These are phyloP conservation scores for Taurulus bubalis DNA, from an alignment of 2,113 vertebrate genomes.

Conservation along the genomic window DNA sequence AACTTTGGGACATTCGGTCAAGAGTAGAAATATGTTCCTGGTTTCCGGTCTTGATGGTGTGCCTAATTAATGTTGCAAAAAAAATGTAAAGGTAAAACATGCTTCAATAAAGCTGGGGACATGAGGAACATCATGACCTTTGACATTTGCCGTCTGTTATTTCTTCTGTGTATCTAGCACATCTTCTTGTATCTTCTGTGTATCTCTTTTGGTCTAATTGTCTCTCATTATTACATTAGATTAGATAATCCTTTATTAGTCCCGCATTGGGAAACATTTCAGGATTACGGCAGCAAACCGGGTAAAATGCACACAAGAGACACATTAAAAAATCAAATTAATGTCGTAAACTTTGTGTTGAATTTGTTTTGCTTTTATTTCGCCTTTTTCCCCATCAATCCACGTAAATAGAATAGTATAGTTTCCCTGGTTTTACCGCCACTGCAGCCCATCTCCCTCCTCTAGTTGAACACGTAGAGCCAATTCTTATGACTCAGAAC, in stretches of 20 bases:
- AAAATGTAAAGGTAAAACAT: neutral
- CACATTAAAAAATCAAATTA: no score
- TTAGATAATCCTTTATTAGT: no score
- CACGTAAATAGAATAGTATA: neutral
- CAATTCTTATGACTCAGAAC: conserved; percentile 59
- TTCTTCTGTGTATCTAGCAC: neutral
- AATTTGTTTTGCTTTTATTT: neutral
- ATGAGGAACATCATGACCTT: conserved; percentile 10
- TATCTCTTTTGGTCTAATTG: neutral
- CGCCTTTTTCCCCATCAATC: neutral
- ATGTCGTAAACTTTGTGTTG: neutral
- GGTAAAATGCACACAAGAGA: no score
- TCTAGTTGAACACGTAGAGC: conserved; percentile 19
- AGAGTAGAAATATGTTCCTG: conserved; percentile 31
- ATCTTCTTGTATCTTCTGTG: no score
- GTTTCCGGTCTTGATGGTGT: conserved; percentile 18
- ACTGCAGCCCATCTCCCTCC: conserved; percentile 3
- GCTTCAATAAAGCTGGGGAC: neutral
- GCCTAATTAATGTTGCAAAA: conserved; percentile 16
- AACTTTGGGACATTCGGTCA: conserved; percentile 52
- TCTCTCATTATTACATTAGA: neutral
- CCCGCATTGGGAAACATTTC: no score
- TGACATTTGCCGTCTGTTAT: neutral
- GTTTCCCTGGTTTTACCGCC: neutral
- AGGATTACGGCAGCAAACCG: no score